Conservation (phyloP, 2,888 invertebrate species). For the Halictus quadricinctus region DNA sequence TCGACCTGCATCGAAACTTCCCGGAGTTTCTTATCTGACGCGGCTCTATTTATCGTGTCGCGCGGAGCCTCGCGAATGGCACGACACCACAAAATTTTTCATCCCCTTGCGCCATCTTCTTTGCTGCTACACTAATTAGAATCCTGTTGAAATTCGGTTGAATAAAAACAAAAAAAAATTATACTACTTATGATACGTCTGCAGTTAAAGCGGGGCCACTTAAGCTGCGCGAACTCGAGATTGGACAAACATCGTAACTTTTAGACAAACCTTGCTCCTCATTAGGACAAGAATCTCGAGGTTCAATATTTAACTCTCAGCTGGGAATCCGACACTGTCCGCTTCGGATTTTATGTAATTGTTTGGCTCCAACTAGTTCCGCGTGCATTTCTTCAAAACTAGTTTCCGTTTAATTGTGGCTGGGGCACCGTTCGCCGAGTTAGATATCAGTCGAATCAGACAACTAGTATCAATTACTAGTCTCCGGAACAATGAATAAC, state of each 20-base stretch:
- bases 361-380: neutral
- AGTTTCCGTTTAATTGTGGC: neutral
- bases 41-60: constrained; percentile 8
- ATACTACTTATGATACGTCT: neutral
- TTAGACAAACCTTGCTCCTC: neutral
- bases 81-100: neutral
- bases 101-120: neutral
- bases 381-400: neutral
- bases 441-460: neutral
- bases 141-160: too few relatives aligned
- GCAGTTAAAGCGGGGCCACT: neutral
- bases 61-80: neutral
- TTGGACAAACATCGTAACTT: neutral
- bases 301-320: neutral
- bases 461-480: neutral
- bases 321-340: neutral
- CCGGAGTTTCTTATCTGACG: constrained; percentile 15
- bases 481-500: neutral
- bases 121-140: neutral
- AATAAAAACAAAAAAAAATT: too few relatives aligned
- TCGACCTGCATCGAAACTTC: constrained; percentile 5
- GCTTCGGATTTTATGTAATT: neutral
- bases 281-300: neutral
- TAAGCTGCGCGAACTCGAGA: neutral
- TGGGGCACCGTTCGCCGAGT: neutral